phyloP scores from a whole-genome alignment of 2,113 vertebrate genomes.

The Sander lucioperca region DNA sequence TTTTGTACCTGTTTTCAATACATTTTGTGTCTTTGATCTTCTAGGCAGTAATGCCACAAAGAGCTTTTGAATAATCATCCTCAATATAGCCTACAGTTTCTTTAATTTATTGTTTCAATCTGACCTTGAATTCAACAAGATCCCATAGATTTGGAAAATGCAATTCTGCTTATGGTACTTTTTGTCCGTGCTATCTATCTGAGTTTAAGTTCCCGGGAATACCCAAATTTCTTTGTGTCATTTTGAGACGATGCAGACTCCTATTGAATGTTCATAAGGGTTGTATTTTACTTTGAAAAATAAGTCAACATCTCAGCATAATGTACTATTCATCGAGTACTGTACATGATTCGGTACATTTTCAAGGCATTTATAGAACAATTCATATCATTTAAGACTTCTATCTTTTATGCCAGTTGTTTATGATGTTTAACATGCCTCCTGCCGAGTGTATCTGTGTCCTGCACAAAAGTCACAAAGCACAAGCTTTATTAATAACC shows the following conservation, averaged over 20 bases:
- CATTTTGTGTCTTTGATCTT: not conserved
- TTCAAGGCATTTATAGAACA: not conserved
- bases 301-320: too few species aligned
- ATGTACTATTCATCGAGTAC: too few species aligned
- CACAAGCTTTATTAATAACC: conserved; percentile 5
- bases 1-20: not conserved
- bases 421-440: not conserved
- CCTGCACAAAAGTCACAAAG: not conserved
- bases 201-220: too few species aligned
- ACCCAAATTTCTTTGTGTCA: too few species aligned
- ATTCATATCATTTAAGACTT: not conserved
- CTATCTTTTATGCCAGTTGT: not conserved
- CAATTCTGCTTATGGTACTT: not conserved
- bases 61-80: not conserved
- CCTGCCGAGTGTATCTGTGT: not conserved
- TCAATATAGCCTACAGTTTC: not conserved
- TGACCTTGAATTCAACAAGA: not conserved
- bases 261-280: too few species aligned
- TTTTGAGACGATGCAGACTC: too few species aligned
- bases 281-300: too few species aligned
- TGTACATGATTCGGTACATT: not conserved
- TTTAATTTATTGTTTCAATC: not conserved
- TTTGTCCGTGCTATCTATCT: not conserved
- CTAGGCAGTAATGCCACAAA: not conserved
- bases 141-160: not conserved